Evolutionary conservation across 2,888 invertebrate species (phyloP), one percentile per base, ranked within the genome.

Genomic region (Clitarchus hookeri): DNA sequence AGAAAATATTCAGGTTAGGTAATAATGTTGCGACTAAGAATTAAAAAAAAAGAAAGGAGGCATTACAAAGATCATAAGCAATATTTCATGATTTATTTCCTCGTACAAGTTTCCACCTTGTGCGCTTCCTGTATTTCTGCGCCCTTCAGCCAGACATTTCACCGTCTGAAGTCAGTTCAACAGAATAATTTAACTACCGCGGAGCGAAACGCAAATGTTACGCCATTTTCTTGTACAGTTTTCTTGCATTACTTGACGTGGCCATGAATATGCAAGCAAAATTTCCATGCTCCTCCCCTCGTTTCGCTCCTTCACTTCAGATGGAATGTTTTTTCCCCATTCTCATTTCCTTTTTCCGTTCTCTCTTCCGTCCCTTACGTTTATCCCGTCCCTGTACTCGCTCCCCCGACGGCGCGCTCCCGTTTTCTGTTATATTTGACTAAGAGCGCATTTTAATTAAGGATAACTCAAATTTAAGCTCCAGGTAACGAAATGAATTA

Each of bases 391-490:
- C n/a, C 65, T n/a, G 48, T 1, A 48, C 48, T 48, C 48, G 6
- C 16, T 48, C 48, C 48, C 48, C 48, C 16, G 16, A 16, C 65
- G 19, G 19, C 65, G 16, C 65, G 65, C n/a, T 65, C 65, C 23
- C 65, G 65, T 65, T 65, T 65, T 65, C 23, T n/a, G 65, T 65
- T 65, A 65, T 65, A 65, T 65, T 65, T 65, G 65, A 65, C 65
- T 65, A n/a, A 19, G 65, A 65, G 65, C n/a, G 65, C 65, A 65
- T 65, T 65, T 65, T 65, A 65, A 65, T 65, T 65, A 65, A 65
- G 65, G n/a, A 65, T 65, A 65, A 65, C 65, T 65, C 65, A 65
- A 65, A 65, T 65, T 65, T 65, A 65, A 65, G 65, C 65, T 65
- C n/a, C 65, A 65, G 65, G 65, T 65, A 65, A 65, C 65, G 65